Conservation (phyloP, 2,797 vertebrate species). For the Buphagus erythrorhynchus region DNA sequence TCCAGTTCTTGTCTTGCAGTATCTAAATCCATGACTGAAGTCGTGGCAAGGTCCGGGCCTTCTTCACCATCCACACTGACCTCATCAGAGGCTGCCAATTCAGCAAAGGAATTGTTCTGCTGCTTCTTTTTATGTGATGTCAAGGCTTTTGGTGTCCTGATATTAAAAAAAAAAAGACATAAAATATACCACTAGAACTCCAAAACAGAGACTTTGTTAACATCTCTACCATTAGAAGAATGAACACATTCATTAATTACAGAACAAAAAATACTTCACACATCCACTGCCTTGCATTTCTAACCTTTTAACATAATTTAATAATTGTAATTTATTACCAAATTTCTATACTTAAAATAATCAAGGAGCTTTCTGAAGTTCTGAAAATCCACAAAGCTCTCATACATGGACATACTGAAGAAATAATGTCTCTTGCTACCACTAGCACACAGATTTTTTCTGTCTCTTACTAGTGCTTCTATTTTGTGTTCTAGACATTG, state of each 20-base stretch:
- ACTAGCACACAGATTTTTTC: neutral
- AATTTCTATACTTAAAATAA: neutral
- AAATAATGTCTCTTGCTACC: neutral
- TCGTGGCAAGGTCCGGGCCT: rapidly evolving
- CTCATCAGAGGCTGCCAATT: neutral
- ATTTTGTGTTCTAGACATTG: neutral
- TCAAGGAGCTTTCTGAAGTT: neutral
- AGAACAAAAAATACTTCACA: neutral
- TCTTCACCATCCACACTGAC: neutral
- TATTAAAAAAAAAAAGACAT: neutral
- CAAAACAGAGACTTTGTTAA: neutral
- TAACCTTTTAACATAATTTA: neutral
- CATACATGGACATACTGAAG: neutral
- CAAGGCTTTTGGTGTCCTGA: neutral
- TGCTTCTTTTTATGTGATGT: neutral
- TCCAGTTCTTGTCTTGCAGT: slow-evolving; percentile 49
- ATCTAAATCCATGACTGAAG: neutral
- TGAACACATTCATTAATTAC: rapidly evolving
- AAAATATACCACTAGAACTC: neutral
- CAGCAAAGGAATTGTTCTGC: neutral
- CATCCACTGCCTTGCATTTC: neutral
- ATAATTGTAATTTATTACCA: neutral
- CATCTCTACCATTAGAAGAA: neutral
- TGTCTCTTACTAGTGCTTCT: neutral
- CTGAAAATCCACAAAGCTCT: neutral